Percentiles rank a stretch among this genome's conserved stretches.
Evolutionary conservation across 1,140 invertebrate species (phyloP).

Genomic region (Trichoplusia ni): DNA sequence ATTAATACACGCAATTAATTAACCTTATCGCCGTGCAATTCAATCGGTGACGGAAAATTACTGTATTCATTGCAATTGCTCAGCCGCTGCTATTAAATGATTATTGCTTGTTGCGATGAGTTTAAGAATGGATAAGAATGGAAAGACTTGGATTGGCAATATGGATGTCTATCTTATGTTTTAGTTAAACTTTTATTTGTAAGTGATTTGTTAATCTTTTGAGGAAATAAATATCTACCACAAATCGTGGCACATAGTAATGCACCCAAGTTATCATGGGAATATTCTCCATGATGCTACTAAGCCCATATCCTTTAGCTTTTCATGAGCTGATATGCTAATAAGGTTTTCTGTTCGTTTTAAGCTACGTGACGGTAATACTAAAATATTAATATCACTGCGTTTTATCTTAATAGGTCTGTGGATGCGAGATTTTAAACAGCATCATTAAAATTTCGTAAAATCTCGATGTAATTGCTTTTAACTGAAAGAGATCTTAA

Average conservation of each 20-base stretch:
- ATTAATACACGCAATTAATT: slow-evolving; percentile 39
- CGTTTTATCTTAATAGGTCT: neutral
- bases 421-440: neutral
- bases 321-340: neutral
- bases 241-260: too few relatives aligned
- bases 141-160: too few relatives aligned
- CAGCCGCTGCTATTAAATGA: neutral
- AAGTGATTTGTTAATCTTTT: too few relatives aligned
- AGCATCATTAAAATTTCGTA: neutral
- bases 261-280: too few relatives aligned
- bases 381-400: neutral
- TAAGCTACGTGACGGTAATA: neutral
- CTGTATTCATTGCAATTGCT: slow-evolving; percentile 14
- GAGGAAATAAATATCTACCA: too few relatives aligned
- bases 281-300: too few relatives aligned
- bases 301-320: neutral
- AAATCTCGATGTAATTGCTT: neutral
- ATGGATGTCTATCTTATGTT: too few relatives aligned
- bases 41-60: slow-evolving; percentile 53
- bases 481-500: neutral
- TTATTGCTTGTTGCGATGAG: neutral
- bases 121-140: too few relatives aligned
- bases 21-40: slow-evolving; percentile 40
- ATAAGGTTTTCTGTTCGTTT: neutral
- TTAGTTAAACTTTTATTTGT: too few relatives aligned